A percentile compares a stretch with the other conserved stretches of the same genome.
phyloP scores from a whole-genome alignment of 1,140 invertebrate species.

The Bombus turneri region DNA sequence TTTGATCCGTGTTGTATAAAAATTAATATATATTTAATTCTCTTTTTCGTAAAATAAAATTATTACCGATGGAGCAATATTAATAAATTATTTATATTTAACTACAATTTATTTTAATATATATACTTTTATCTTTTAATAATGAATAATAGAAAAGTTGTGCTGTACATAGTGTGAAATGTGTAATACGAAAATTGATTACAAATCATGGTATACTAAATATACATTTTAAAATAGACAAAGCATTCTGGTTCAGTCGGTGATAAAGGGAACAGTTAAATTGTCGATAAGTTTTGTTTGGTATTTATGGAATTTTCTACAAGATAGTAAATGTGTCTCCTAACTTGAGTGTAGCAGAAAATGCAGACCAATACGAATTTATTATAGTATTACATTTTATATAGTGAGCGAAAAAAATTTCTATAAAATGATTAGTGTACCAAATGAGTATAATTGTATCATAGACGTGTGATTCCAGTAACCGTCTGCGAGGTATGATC shows the following conservation, averaged over 20 bases:
- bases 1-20: no score
- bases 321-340: background rate
- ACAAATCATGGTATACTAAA: no score
- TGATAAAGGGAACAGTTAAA: constrained; percentile 16
- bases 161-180: no score
- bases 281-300: constrained; percentile 35
- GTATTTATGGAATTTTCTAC: background rate
- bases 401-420: background rate
- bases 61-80: no score
- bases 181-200: no score
- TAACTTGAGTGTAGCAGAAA: background rate
- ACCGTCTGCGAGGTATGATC: constrained; percentile 42
- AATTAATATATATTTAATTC: no score
- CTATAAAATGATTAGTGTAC: constrained; percentile 3
- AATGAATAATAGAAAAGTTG: no score
- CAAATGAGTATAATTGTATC: constrained; percentile 2
- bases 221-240: no score
- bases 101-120: no score
- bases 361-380: constrained; percentile 3
- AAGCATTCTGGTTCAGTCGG: background rate
- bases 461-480: constrained; percentile 11
- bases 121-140: no score
- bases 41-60: no score
- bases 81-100: no score
- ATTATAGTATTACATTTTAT: background rate